phyloP scores from a whole-genome alignment of 1,140 invertebrate species.

The Danaus plexippus region DNA sequence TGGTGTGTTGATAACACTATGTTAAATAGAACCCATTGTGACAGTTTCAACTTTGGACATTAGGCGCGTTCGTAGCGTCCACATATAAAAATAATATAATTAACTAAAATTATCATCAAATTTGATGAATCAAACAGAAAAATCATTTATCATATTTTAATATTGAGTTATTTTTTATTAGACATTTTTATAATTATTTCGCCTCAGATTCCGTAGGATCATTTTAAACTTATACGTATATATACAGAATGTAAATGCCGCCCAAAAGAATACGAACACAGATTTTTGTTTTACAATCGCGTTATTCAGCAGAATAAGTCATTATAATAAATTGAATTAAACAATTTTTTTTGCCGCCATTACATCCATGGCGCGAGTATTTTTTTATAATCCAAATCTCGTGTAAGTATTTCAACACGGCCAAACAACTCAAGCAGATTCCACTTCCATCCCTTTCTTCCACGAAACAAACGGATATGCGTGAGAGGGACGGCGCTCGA shows the following conservation, averaged over 20 bases:
- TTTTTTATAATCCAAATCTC: constrained; percentile 51
- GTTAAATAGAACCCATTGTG: constrained; percentile 58
- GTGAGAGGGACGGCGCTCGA: constrained; percentile 25
- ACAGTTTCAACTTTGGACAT: constrained; percentile 57
- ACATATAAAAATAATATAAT: constrained; percentile 18
- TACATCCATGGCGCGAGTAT: constrained; percentile 39
- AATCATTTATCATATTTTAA: no score
- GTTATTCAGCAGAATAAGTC: no score
- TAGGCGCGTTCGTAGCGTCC: constrained; percentile 32
- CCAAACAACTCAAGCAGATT: constrained; percentile 37
- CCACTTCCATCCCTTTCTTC: constrained; percentile 33
- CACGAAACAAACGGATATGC: constrained; percentile 16
- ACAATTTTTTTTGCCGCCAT: constrained; percentile 28
- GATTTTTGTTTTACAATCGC: no score
- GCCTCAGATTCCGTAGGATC: no score
- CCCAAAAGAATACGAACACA: no score
- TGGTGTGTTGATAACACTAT: constrained; percentile 38
- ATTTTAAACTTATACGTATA: not conserved
- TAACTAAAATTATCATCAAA: no score
- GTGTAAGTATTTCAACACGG: constrained; percentile 64
- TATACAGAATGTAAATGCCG: not conserved
- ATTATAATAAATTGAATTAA: not conserved
- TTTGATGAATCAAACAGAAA: no score
- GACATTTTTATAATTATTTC: no score
- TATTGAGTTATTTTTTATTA: no score